A percentile compares a stretch with the other conserved stretches of the same genome.
phyloP scores from a whole-genome alignment of 2,888 invertebrate genomes.

The Quadroppia sp. region DNA sequence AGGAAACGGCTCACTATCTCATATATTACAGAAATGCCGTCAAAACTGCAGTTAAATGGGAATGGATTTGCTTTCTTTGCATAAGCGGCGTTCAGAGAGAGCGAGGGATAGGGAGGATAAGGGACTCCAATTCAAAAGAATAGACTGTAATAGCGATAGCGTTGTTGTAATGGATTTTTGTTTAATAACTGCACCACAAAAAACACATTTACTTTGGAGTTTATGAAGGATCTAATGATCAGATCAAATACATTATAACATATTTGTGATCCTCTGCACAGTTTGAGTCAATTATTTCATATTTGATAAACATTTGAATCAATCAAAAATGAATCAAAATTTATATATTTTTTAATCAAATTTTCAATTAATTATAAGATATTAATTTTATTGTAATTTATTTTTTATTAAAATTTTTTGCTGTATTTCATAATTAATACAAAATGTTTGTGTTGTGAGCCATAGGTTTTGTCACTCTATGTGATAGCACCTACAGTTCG shows the following conservation, averaged over 20 bases:
- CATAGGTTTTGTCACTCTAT: neutral
- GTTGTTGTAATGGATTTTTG: slow-evolving; percentile 28
- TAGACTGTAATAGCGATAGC: neutral
- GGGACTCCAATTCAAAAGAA: neutral
- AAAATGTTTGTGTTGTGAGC: neutral
- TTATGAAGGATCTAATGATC: slow-evolving; percentile 20
- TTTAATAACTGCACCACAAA: slow-evolving; percentile 25
- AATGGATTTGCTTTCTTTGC: slow-evolving; percentile 5
- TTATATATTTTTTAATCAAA: neutral
- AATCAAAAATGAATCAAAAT: neutral
- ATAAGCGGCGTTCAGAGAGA: neutral
- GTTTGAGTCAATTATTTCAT: neutral
- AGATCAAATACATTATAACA: neutral
- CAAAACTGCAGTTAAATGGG: slow-evolving; percentile 21
- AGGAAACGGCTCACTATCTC: neutral
- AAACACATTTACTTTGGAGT: slow-evolving; percentile 19
- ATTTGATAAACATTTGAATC: neutral
- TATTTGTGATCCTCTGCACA: neutral
- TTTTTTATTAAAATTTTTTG: neutral
- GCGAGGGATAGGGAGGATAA: neutral
- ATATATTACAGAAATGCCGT: slow-evolving; percentile 17
- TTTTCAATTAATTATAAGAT: neutral
- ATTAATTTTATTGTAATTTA: neutral
- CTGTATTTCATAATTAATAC: neutral
- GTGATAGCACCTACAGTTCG: neutral